These are phyloP conservation scores for Cheiracanthium punctorium DNA, from an alignment of 2,888 invertebrate species.

Conservation along the genomic window DNA sequence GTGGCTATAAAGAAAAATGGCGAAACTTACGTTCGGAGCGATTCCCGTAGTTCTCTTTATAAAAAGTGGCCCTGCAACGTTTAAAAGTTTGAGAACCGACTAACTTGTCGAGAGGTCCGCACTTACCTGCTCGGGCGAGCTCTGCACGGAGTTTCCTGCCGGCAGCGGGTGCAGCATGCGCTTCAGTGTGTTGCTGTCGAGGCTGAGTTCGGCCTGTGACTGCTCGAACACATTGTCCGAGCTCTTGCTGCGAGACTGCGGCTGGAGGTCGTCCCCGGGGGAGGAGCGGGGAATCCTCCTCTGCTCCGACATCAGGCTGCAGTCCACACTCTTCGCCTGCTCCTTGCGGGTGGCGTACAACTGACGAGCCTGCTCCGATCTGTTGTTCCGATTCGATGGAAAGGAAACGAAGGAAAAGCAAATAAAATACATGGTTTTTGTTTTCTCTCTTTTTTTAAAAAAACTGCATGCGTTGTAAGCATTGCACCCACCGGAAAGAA, in stretches of 20 bases:
- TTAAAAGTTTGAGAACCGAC: too few species aligned
- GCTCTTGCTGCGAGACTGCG: slow-evolving; percentile 87
- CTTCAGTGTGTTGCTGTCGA: slow-evolving; percentile 91
- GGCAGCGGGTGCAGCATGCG: slow-evolving; percentile 96
- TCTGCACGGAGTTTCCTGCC: slow-evolving; percentile 80
- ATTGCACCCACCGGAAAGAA: too few species aligned
- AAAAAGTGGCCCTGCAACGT: too few species aligned
- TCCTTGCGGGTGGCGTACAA: slow-evolving; percentile 71
- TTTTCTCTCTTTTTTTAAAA: too few species aligned
- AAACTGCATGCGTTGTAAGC: too few species aligned
- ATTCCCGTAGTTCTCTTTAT: too few species aligned
- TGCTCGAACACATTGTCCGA: slow-evolving; percentile 86
- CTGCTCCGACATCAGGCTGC: slow-evolving; percentile 74
- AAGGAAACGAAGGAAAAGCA: too few species aligned
- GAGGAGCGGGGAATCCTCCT: not conserved
- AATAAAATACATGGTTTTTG: too few species aligned
- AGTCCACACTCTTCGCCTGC: slow-evolving; percentile 79
- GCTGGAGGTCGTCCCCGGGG: slow-evolving; percentile 24
- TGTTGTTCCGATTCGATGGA: too few species aligned
- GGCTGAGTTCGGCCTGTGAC: slow-evolving; percentile 76
- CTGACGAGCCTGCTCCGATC: slow-evolving; percentile 24
- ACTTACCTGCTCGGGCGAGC: slow-evolving; percentile 58
- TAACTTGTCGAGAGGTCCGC: not conserved
- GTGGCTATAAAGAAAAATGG: too few species aligned
- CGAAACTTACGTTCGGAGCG: too few species aligned